Base-by-base conservation (phyloP, 2,797 vertebrate genomes). In the Linurgus olivaceus region DNA sequence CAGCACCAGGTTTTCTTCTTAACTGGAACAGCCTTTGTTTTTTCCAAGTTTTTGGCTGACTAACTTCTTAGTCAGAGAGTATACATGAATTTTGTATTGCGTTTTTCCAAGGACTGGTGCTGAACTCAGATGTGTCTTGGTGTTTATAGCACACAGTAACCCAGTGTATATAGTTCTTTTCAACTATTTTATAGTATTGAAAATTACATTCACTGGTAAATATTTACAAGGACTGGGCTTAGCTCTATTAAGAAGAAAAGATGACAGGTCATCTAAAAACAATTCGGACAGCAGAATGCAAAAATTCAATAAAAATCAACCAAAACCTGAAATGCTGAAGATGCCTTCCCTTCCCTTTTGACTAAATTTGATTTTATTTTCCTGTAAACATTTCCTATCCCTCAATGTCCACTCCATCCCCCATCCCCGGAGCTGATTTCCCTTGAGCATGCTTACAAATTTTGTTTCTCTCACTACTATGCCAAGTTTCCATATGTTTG, bases 401-500 rank as follows among this genome's bases (percentile, higher is more conserved):
- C 38, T 88, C 51, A 28, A 2, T 33, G 71, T 83, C 28, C 0
- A 0, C 35, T 48, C 54, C 2, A 1, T 31, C 13, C 7, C 21
- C 28, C 19, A 51, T 23, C 11, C 8, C 47, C 28, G 24, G 13
- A 67, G 14, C 63, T 83, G 62, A 72, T 82, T 58, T 93, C 50
- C 45, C 57, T 58, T 67, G 47, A 91, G 57, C 42, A 23, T 52
- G 35, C 61, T 93, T 87, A 72, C 50, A 80, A 72, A 89, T 91
- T 93, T 92, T 87, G 61, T 94, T 94, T 85, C 78, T 91, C 81
- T 83, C 3, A 0, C n/a, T 73, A 4, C 33, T 71, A 24, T 93
- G 94, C 91, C 94, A 92, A 93, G 81, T 88, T 96, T 94, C 91
- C 72, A 65, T 93, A 88, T 86, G 91, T 80, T 96, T 89, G 54